Evolutionary conservation across 2,888 invertebrate species (phyloP), one percentile per base, ranked within the genome.

Genomic region (Luperina testacea): DNA sequence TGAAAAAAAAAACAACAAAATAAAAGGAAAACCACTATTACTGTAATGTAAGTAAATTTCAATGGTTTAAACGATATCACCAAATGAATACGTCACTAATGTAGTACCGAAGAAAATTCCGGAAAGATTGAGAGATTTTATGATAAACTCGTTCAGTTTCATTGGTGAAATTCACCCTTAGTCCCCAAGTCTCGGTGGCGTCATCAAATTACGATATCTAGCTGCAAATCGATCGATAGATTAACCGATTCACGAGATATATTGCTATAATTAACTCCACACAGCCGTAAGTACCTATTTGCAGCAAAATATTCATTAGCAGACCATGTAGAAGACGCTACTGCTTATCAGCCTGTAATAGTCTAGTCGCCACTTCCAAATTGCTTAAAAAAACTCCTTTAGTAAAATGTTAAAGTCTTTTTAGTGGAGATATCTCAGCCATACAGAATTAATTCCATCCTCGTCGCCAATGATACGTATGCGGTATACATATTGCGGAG

Each of bases 261-360:
- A 68, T 75, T 61, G 45, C 17, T 24, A 24, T 82, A 61, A 68
- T 82, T 82, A 82, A 53, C 15, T 15, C 3, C 2, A 45, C 4
- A 67, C 9, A 75, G n/a, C 13, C 20, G 9, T 45, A 75, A 68
- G 24, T 75, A 53, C 15, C 13, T 2, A 13, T 24, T 24, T 20
- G 4, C 45, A 17, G 51, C n/a, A 15, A 61, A 38, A 17, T 53
- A 82, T 61, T 68, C 42, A 82, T 61, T 67, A 53, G 2, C 2
- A 77, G 17, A 27, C 27, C 5, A 3, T 7, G n/a, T 45, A 32
- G n/a, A 75, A 69, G n/a, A 69, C 51, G 57, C 6, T 38, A 32
- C 20, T 69, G 11, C 27, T 82, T 80, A 76, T 64, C 42, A 32
- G 0, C 7, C 11, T 24, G 6, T 32, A 59, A 82, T n/a, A 75